Evolutionary conservation across 2,113 vertebrate species (phyloP).

Genomic region (Excalfactoria chinensis): DNA sequence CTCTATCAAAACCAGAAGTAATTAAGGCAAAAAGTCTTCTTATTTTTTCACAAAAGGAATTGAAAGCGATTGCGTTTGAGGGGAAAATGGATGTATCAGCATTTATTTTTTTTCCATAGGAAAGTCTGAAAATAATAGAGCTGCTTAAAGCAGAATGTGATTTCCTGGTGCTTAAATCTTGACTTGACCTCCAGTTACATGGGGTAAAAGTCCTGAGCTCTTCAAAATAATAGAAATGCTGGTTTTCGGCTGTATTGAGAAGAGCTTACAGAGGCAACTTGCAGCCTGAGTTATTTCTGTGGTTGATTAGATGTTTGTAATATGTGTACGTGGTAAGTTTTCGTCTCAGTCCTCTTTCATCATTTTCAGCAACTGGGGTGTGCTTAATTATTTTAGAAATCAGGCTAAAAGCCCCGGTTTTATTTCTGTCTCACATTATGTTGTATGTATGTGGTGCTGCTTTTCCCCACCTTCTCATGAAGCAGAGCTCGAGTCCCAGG

Average conservation of each 20-base stretch:
- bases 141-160: neutral
- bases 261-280: neutral
- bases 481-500: neutral
- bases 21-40: conserved; percentile 21
- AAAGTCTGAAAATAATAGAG: conserved; percentile 21
- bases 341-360: neutral
- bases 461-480: neutral
- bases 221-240: neutral
- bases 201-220: neutral
- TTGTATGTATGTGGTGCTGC: fast-evolving
- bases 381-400: neutral
- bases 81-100: neutral
- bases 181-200: neutral
- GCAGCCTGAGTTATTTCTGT: neutral
- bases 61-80: conserved; percentile 24
- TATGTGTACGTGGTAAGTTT: neutral
- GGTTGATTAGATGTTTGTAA: neutral
- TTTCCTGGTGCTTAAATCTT: conserved; percentile 21
- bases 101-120: neutral
- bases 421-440: neutral
- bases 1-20: conserved; percentile 22
- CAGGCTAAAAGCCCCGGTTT: neutral
- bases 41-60: neutral
- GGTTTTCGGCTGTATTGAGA: neutral
- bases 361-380: neutral